Evolutionary conservation across 1,140 invertebrate species (phyloP).

Genomic region (Drosophila lacteicornis): DNA sequence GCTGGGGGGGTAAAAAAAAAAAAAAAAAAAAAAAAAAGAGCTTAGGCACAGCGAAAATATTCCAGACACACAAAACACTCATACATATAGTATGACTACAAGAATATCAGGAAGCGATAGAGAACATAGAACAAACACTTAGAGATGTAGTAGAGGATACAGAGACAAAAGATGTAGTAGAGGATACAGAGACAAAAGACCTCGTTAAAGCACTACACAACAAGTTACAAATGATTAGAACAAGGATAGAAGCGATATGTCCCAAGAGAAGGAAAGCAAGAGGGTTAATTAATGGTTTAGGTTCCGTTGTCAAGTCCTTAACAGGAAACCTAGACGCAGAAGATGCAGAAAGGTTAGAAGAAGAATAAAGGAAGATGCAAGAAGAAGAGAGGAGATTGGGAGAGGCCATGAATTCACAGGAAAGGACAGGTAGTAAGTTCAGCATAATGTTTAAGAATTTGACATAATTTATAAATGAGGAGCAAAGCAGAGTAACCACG

Average conservation of each 20-base stretch:
- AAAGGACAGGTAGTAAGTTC: too few relatives aligned
- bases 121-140: too few relatives aligned
- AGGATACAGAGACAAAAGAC: background rate
- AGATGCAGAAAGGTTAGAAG: too few relatives aligned
- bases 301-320: background rate
- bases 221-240: background rate
- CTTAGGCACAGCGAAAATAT: background rate
- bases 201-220: background rate
- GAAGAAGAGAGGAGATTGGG: too few relatives aligned
- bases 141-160: background rate
- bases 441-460: too few relatives aligned
- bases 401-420: too few relatives aligned
- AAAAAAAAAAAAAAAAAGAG: too few relatives aligned
- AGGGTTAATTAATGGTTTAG: background rate
- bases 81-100: background rate
- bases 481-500: too few relatives aligned
- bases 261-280: background rate
- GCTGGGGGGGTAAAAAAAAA: too few relatives aligned
- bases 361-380: too few relatives aligned
- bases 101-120: background rate
- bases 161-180: too few relatives aligned
- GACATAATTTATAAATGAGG: too few relatives aligned
- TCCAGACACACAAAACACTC: background rate
- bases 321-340: slow-evolving; percentile 2
- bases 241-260: background rate